Conservation (phyloP, 2,888 invertebrate genomes). For the Xestoiulus laeticollis region DNA sequence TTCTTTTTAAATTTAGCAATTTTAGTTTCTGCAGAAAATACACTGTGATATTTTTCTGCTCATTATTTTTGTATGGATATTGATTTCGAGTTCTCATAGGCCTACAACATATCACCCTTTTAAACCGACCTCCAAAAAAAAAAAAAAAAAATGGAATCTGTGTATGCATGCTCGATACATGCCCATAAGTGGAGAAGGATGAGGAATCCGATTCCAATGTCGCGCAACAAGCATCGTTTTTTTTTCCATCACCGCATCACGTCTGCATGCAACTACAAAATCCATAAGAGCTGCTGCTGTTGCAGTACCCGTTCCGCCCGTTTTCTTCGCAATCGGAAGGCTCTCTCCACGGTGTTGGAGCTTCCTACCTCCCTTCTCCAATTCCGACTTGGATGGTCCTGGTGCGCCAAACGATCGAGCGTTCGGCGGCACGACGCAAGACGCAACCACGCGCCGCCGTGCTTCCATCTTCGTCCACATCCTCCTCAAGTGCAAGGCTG, state of each 20-base stretch:
- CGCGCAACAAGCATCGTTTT: not conserved
- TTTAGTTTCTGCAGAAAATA: no score
- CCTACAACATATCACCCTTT: not conserved
- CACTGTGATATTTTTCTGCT: no score
- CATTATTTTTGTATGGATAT: not conserved
- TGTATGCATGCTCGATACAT: not conserved
- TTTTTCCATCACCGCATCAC: not conserved
- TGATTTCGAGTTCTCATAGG: not conserved
- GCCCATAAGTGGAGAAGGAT: not conserved
- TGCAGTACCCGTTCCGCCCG: not conserved
- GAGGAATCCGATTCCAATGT: no score
- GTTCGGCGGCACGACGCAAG: not conserved
- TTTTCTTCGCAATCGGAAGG: not conserved
- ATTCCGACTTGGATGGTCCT: conserved; percentile 36
- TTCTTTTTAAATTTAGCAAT: no score
- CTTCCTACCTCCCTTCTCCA: conserved; percentile 24
- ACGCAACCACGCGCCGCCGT: not conserved
- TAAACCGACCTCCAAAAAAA: not conserved
- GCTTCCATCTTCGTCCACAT: not conserved
- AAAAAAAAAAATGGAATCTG: not conserved
- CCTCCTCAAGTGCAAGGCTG: no score
- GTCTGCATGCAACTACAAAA: conserved; percentile 36
- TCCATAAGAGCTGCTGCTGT: conserved; percentile 31
- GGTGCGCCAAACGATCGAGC: conserved; percentile 28
- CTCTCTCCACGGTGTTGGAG: not conserved